Evolutionary conservation across 2,888 invertebrate species (phyloP).

Genomic region (Philopedon plagiatum): DNA sequence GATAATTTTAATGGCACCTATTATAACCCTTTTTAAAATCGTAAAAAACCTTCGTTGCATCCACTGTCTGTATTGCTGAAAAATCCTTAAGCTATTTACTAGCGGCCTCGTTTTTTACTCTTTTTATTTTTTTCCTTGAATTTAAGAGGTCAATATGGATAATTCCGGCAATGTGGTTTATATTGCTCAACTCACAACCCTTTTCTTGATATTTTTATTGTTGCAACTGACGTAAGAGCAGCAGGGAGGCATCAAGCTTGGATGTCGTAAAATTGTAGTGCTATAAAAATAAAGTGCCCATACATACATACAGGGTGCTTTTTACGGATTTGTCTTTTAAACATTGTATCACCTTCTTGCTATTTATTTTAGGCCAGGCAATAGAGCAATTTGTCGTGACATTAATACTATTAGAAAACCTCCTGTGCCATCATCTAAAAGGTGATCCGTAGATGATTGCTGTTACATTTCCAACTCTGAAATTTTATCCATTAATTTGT

Average conservation of each 20-base stretch:
- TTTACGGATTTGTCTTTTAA: not conserved
- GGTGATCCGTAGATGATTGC: no score
- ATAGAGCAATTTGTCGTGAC: no score
- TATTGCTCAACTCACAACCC: conserved; percentile 42
- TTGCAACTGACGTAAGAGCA: conserved; percentile 36
- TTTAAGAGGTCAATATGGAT: conserved; percentile 17
- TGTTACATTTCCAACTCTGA: no score
- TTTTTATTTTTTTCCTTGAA: conserved; percentile 27
- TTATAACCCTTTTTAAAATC: conserved; percentile 34
- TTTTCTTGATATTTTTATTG: conserved; percentile 38
- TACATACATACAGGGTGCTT: conserved; percentile 1
- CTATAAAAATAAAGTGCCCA: conserved; percentile 20
- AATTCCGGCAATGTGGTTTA: conserved; percentile 37
- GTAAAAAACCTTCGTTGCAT: conserved; percentile 15
- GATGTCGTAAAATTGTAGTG: conserved; percentile 25
- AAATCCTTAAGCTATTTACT: not conserved
- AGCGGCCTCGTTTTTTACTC: conserved; percentile 21
- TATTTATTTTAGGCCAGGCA: no score
- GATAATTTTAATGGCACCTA: conserved; percentile 28
- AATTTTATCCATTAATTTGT: no score
- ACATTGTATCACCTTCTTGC: not conserved
- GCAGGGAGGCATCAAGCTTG: conserved; percentile 31
- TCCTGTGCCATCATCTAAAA: no score
- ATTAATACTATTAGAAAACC: no score
- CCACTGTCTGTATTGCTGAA: not conserved